Percentiles rank a stretch among this genome's conserved stretches.
Evolutionary conservation across 1,140 invertebrate species (phyloP).

Genomic region (Drosophila kikkawai): DNA sequence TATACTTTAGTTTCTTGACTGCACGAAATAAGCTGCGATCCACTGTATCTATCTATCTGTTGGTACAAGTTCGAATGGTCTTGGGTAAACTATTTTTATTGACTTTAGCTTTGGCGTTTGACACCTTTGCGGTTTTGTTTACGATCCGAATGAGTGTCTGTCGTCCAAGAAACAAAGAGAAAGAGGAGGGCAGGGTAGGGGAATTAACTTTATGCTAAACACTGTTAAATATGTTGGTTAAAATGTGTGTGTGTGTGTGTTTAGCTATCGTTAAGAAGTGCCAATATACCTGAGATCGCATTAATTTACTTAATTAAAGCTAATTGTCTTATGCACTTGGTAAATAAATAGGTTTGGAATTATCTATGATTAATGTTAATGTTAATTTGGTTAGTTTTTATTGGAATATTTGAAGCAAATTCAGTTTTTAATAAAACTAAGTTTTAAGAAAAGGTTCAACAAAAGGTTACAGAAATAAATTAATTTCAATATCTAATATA

Average conservation of each 20-base stretch:
- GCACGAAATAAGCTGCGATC: too few relatives aligned
- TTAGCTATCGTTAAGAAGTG: background rate
- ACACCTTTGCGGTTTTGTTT: slow-evolving; percentile 75
- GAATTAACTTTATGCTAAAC: slow-evolving; percentile 40
- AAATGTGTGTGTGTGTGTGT: slow-evolving; percentile 3
- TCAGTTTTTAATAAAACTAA: background rate
- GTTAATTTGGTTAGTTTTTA: too few relatives aligned
- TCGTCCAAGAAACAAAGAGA: slow-evolving; percentile 15
- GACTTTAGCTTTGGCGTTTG: slow-evolving; percentile 78
- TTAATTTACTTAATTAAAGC: slow-evolving; percentile 1
- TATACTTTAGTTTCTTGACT: too few relatives aligned
- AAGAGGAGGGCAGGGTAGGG: background rate
- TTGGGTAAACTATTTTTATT: slow-evolving; percentile 66
- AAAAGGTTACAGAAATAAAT: background rate
- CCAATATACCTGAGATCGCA: background rate
- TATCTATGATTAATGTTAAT: background rate
- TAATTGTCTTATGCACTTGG: background rate
- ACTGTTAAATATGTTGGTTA: slow-evolving; percentile 2
- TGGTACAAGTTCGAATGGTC: slow-evolving; percentile 19
- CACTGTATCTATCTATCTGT: slow-evolving; percentile 5
- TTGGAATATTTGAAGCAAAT: background rate
- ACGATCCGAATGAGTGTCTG: slow-evolving; percentile 42
- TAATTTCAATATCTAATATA: background rate
- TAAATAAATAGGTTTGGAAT: background rate
- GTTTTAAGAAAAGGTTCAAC: background rate